Base-by-base conservation (phyloP, 1,140 invertebrate species). In the Zaprionus ghesquierei region DNA sequence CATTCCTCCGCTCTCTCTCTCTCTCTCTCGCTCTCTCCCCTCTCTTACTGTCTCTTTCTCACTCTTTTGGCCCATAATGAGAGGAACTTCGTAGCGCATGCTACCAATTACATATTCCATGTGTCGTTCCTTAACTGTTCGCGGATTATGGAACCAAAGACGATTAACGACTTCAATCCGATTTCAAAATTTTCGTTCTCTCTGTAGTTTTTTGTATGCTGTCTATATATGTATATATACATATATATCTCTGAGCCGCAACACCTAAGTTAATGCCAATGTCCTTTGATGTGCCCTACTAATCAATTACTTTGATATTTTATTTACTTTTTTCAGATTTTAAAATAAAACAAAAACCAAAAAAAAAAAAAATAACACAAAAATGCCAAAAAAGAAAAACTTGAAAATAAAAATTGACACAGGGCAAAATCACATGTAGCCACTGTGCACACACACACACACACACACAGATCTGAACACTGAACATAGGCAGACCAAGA, bases 241-340 rank as follows among this genome's bases (percentile, higher is more conserved):
- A n/a, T n/a, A n/a, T n/a, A n/a, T 20, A 69, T 69, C 65, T 74
- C 58, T 74, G 65, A 82, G 56, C 71, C 65, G 41, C 50, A 79
- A 59, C 66, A 58, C 18, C 62, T 69, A 62, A 69, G 56, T 69
- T 69, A 53, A 58, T 60, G 55, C 55, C 53, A 59, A 29, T 53
- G 69, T 27, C 69, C 65, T 56, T 73, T 73, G 65, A 74, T 63
- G 41, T 51, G 59, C 41, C 66, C 59, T 69, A 74, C 71, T 74
- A 74, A 74, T 74, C 50, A 63, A 58, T 69, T 58, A 51, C 15
- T 74, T 63, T 62, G 38, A 35, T 68, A 69, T 66, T 50, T n/a
- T 35, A 33, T 62, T 55, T n/a, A 41, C 15, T 23, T 64, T 68
- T 61, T 76, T 81, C 82, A 86, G 81, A 87, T 74, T 69, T 63